phyloP scores from a whole-genome alignment of 2,888 invertebrate species.

The Cinara cedri region DNA sequence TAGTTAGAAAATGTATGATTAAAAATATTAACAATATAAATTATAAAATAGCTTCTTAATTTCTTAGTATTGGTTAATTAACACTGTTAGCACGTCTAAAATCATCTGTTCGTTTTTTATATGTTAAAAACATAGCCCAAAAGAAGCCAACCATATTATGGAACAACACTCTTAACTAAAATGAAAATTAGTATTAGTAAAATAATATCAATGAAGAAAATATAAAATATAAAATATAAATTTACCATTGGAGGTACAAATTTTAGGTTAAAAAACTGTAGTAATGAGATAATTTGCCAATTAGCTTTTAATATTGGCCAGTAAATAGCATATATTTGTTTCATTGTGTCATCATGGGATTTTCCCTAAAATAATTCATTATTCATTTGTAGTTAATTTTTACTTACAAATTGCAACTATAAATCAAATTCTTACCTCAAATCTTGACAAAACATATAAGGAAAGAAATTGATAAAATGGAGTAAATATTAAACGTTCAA shows the following conservation, averaged over 20 bases:
- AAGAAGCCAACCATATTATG: slow-evolving; percentile 79
- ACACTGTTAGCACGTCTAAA: slow-evolving; percentile 40
- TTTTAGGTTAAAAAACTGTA: slow-evolving; percentile 76
- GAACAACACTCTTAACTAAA: slow-evolving; percentile 76
- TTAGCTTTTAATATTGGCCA: slow-evolving; percentile 73
- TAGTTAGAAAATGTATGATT: background rate
- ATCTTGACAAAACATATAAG: slow-evolving; percentile 74
- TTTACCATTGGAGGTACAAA: slow-evolving; percentile 80
- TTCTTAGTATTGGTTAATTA: slow-evolving; percentile 13
- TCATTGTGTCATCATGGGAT: slow-evolving; percentile 70
- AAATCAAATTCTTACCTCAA: slow-evolving; percentile 67
- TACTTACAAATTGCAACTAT: background rate
- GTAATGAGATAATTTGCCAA: slow-evolving; percentile 77
- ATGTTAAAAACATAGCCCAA: slow-evolving; percentile 78
- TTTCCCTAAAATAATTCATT: slow-evolving; percentile 67
- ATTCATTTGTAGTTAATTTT: background rate
- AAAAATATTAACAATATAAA: background rate
- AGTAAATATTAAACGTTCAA: slow-evolving; percentile 76
- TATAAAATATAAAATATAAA: slow-evolving; percentile 35
- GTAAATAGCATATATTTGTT: slow-evolving; percentile 71
- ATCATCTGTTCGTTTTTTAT: slow-evolving; percentile 65
- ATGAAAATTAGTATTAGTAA: slow-evolving; percentile 55
- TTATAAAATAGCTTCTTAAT: background rate
- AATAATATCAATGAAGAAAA: slow-evolving; percentile 28
- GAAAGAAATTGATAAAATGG: slow-evolving; percentile 76